Conservation (phyloP, 2,113 vertebrate genomes). For the Mesocricetus auratus region DNA sequence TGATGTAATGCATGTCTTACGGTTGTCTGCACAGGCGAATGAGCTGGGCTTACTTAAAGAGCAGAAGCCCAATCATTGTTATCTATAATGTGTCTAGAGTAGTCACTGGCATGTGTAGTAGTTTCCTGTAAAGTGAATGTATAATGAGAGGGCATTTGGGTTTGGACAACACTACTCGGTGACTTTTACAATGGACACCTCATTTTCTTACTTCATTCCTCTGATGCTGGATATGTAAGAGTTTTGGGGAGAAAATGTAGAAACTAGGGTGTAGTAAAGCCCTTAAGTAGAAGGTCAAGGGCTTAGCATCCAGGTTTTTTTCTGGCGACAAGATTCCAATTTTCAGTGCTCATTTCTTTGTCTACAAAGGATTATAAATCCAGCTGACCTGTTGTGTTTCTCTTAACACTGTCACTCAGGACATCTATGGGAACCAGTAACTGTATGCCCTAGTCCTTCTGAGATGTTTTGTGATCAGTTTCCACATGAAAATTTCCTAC, state of each 20-base stretch:
- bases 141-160: neutral
- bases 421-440: neutral
- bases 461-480: neutral
- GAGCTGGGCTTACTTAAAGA: neutral
- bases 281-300: accelerated
- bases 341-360: neutral
- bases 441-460: neutral
- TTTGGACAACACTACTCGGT: neutral
- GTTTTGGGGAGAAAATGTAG: neutral
- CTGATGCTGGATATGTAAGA: neutral
- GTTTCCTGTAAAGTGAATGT: neutral
- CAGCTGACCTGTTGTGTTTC: neutral
- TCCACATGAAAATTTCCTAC: neutral
- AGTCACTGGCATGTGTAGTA: accelerated
- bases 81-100: neutral
- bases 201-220: neutral
- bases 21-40: accelerated
- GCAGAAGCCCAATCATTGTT: too few relatives aligned
- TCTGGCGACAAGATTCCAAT: neutral
- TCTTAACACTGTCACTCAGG: neutral
- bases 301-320: too few relatives aligned
- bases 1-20: accelerated
- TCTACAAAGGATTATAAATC: neutral
- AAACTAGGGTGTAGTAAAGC: neutral
- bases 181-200: neutral